Percentiles rank a stretch among this genome's conserved stretches.
Conservation (phyloP, 2,113 vertebrate genomes). For the Platichthys flesus region DNA sequence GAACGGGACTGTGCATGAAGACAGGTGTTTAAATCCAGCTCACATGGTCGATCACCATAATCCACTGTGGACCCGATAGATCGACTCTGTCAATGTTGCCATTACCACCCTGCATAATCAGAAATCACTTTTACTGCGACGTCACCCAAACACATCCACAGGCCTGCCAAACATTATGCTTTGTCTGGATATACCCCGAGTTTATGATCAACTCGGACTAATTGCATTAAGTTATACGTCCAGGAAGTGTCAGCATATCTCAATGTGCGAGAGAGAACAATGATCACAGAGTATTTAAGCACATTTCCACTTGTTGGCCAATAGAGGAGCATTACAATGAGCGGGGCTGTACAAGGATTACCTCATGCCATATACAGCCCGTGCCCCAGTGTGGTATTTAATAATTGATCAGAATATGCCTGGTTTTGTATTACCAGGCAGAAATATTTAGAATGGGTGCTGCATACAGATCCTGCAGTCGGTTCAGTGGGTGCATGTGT, state of each 20-base stretch:
- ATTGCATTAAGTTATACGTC: neutral
- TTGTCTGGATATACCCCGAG: neutral
- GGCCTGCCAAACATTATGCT: constrained; percentile 43
- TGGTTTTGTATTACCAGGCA: constrained; percentile 68
- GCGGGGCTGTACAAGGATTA: constrained; percentile 14
- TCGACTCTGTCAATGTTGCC: constrained; percentile 64
- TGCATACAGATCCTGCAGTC: constrained; percentile 41
- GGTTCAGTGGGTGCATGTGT: constrained; percentile 13
- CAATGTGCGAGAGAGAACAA: neutral
- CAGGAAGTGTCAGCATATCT: constrained; percentile 14
- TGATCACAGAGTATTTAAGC: constrained; percentile 24
- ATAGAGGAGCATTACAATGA: constrained; percentile 7
- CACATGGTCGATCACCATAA: constrained; percentile 41
- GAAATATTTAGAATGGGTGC: constrained; percentile 57
- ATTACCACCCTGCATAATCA: constrained; percentile 56
- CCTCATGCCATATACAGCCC: constrained; percentile 34
- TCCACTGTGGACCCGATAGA: constrained; percentile 34
- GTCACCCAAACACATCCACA: constrained; percentile 48
- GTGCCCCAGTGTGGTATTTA: constrained; percentile 49
- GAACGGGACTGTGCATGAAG: constrained; percentile 15
- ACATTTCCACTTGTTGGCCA: constrained; percentile 58
- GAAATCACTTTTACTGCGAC: constrained; percentile 67
- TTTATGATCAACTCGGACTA: constrained; percentile 24
- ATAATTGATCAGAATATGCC: constrained; percentile 63
- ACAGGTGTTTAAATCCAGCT: constrained; percentile 45